phyloP scores from a whole-genome alignment of 2,113 vertebrate species.

The Salvelinus sp. region DNA sequence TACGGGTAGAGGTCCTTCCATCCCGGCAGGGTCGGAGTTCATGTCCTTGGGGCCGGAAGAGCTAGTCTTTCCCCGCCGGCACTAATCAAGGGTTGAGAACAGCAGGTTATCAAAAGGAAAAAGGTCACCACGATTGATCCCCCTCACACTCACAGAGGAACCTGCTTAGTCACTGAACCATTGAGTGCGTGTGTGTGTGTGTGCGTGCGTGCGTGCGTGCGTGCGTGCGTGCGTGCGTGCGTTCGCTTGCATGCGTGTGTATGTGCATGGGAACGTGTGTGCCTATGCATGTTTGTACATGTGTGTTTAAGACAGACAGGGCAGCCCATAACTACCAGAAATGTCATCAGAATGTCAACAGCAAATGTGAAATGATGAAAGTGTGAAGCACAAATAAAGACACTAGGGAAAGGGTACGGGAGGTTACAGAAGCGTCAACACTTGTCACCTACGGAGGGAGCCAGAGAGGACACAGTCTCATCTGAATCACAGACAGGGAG shows the following conservation, averaged over 20 bases:
- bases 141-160: constrained; percentile 33
- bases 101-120: constrained; percentile 46
- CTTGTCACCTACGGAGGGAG: constrained; percentile 63
- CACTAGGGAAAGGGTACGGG: neutral
- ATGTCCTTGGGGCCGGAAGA: neutral
- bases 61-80: constrained; percentile 27
- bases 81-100: constrained; percentile 59
- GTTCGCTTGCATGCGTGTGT: neutral
- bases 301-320: neutral
- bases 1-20: neutral
- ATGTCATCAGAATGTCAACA: neutral
- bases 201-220: neutral
- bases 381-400: neutral
- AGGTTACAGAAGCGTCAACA: constrained; percentile 17
- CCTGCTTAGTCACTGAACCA: constrained; percentile 40
- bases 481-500: neutral
- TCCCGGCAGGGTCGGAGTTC: neutral
- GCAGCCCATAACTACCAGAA: too few relatives aligned
- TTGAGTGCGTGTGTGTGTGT: neutral
- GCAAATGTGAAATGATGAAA: neutral
- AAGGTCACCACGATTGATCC: constrained; percentile 67
- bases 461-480: constrained; percentile 47
- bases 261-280: constrained; percentile 7
- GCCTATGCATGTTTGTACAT: neutral
- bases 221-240: neutral